Base-by-base conservation (phyloP, 92 coral and sea anemone genomes). In the Paramuricea clavata region DNA sequence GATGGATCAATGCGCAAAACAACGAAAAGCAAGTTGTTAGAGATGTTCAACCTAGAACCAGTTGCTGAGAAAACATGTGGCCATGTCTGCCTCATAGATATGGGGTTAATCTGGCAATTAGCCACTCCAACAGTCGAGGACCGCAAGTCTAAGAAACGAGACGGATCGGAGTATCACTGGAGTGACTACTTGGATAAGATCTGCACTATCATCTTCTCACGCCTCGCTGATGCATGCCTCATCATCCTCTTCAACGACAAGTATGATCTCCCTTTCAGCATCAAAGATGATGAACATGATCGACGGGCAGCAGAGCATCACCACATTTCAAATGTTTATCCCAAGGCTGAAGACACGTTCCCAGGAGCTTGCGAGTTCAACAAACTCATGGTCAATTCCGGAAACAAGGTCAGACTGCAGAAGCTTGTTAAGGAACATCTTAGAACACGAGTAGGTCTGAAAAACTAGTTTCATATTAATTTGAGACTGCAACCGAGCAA, bases 1-100 rank as follows among this genome's bases (percentile, higher is more conserved):
- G 86, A 81, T 81, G 86, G 86, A 44, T 62, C 86, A 69, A 81
- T 81, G 86, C 74, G 77, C 76, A 81, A 81, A 62, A 81, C 77
- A 34, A 77, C 86, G 21, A 67, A 81, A 57, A 81, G 76, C 86
- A 81, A 81, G 75, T 44, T 81, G 75, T 69, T 81, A 62, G 76
- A 81, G 86, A 34, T 81, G 76, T 81, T 81, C 61, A 69, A 81
- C 62, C 75, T 81, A 49, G 75, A 67, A 32, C 86, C 86, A 62
- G 86, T 81, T 47, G 75, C 74, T 69, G 86, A 62, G 62, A 81
- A 62, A 62, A 44, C 86, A 67, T 36, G 75, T 69, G 56, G 43
- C 76, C 27, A 81, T 62, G 61, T 47, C n/a, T n/a, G n/a, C n/a
- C 59, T 64, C 54, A 59, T 64, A 26, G 86, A 81, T 54, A 81